Evolutionary conservation across 2,113 vertebrate species (phyloP).

Genomic region (Empidonax traillii): DNA sequence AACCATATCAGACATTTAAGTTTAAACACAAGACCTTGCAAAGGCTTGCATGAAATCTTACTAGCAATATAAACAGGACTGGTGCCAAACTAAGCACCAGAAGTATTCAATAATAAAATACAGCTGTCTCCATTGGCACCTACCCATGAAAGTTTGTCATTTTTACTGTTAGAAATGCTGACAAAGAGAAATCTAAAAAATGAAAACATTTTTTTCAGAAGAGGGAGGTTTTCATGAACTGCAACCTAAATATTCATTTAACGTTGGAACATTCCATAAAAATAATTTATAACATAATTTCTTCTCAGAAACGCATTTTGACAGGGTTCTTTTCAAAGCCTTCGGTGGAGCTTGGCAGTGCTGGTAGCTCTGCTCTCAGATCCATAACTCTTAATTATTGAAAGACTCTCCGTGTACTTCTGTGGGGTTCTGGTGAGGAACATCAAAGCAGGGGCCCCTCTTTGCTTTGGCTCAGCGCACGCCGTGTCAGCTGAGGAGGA

Average conservation of each 20-base stretch:
- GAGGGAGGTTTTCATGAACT: conserved; percentile 63
- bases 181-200: conserved; percentile 73
- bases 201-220: conserved; percentile 70
- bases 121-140: conserved; percentile 74
- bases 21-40: conserved; percentile 65
- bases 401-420: conserved; percentile 29
- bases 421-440: not conserved
- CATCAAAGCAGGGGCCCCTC: conserved; percentile 37
- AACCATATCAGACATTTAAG: conserved; percentile 67
- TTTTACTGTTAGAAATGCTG: conserved; percentile 76
- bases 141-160: conserved; percentile 70
- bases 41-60: conserved; percentile 73
- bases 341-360: conserved; percentile 37
- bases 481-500: conserved; percentile 17
- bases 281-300: conserved; percentile 73
- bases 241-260: conserved; percentile 71
- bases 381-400: conserved; percentile 59
- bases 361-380: conserved; percentile 43
- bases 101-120: conserved; percentile 79
- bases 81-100: conserved; percentile 76
- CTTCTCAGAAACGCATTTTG: conserved; percentile 63
- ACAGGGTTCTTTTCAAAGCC: conserved; percentile 51
- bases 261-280: conserved; percentile 65
- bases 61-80: conserved; percentile 72
- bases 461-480: not conserved